Evolutionary conservation across 2,113 vertebrate genomes (phyloP).

Genomic region (Amia ocellicauda): DNA sequence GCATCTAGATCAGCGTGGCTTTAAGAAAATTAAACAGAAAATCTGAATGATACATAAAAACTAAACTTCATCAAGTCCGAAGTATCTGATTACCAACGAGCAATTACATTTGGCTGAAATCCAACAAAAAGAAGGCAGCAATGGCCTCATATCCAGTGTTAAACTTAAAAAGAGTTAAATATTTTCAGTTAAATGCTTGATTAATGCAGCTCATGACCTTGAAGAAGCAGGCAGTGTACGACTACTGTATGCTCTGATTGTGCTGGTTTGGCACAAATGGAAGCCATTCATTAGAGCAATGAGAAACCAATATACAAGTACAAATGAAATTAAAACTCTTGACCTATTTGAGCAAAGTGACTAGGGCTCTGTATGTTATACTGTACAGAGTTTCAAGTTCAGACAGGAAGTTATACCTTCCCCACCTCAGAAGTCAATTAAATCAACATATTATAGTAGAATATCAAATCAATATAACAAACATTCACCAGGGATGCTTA

Average conservation of each 20-base stretch:
- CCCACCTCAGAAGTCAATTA: too few species aligned
- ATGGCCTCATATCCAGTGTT: slow-evolving; percentile 25
- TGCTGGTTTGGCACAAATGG: slow-evolving; percentile 32
- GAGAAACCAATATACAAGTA: neutral
- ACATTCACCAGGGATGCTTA: neutral
- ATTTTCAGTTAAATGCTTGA: slow-evolving; percentile 38
- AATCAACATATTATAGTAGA: too few species aligned
- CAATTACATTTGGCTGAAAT: slow-evolving; percentile 12
- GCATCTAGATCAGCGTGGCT: neutral
- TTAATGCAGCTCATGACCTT: slow-evolving; percentile 48
- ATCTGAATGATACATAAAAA: neutral
- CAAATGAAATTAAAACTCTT: neutral
- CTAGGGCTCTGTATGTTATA: neutral
- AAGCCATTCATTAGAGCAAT: slow-evolving; percentile 37
- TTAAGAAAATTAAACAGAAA: neutral
- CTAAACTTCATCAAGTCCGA: neutral
- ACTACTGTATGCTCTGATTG: slow-evolving; percentile 28
- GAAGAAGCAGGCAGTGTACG: slow-evolving; percentile 32
- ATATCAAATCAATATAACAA: neutral
- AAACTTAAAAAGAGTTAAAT: slow-evolving; percentile 36
- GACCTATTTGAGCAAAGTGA: neutral
- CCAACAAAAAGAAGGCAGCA: slow-evolving; percentile 6
- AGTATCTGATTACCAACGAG: neutral
- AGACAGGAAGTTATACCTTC: neutral
- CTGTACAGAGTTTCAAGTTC: neutral